These are phyloP conservation scores for Sinhomidia bicolor DNA, from an alignment of 2,888 invertebrate genomes.

Conservation along the genomic window DNA sequence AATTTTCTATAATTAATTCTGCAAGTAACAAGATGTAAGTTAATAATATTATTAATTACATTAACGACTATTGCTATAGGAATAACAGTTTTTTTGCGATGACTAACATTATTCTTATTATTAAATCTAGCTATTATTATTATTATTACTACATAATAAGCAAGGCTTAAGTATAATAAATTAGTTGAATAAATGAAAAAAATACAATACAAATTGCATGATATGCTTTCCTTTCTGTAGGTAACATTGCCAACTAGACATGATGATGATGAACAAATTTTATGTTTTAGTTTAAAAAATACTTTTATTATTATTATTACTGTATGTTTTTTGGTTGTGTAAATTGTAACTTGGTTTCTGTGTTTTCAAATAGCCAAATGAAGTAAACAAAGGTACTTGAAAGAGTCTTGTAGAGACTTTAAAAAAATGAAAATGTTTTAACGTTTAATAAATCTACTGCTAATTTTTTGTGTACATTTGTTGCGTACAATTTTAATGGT, in stretches of 20 bases:
- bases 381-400: neutral
- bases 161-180: neutral
- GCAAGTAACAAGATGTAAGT: neutral
- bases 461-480: constrained; percentile 19
- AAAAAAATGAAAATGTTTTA: neutral
- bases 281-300: neutral
- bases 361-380: neutral
- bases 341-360: neutral
- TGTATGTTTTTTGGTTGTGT: neutral
- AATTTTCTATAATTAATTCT: constrained; percentile 37
- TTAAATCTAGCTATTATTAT: no score
- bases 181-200: neutral
- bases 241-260: constrained; percentile 15
- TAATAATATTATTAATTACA: neutral
- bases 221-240: constrained; percentile 8
- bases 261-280: neutral
- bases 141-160: neutral
- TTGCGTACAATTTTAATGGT: no score
- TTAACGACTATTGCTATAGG: neutral
- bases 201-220: neutral
- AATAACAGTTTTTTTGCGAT: constrained; percentile 4
- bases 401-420: neutral
- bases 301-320: neutral
- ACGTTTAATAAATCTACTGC: neutral
- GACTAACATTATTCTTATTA: constrained; percentile 37